Percentiles rank a stretch among this genome's conserved stretches.
Conservation (phyloP, 2,888 invertebrate species). For the Adineta ricciae region DNA sequence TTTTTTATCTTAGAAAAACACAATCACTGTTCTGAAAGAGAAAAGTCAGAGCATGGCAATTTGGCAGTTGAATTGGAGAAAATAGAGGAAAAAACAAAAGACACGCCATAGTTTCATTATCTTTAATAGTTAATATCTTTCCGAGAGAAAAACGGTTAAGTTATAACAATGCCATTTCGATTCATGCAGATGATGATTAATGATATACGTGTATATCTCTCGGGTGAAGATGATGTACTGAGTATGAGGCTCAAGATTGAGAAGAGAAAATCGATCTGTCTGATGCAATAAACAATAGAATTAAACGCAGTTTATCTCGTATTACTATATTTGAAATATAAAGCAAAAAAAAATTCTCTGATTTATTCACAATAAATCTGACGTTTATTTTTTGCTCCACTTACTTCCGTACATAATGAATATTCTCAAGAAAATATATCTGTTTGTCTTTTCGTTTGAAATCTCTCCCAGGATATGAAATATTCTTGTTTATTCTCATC, state of each 20-base stretch:
- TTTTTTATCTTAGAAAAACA: not conserved
- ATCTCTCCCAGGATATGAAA: slow-evolving; percentile 7
- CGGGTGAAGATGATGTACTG: too few relatives aligned
- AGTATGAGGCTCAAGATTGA: too few relatives aligned
- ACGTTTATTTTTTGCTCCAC: not conserved
- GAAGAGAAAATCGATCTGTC: too few relatives aligned
- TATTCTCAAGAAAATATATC: not conserved
- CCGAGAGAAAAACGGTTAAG: too few relatives aligned
- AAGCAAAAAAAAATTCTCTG: not conserved
- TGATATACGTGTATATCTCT: too few relatives aligned
- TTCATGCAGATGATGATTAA: too few relatives aligned
- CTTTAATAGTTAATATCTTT: too few relatives aligned
- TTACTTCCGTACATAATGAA: not conserved
- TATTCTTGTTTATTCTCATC: not conserved
- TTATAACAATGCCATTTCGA: too few relatives aligned
- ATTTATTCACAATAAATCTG: not conserved
- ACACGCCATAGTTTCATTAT: too few relatives aligned
- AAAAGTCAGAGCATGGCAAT: not conserved
- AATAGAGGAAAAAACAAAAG: not conserved
- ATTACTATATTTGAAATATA: not conserved
- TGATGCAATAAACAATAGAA: not conserved
- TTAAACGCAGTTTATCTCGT: not conserved
- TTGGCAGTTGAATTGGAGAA: not conserved
- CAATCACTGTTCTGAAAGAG: slow-evolving; percentile 9
- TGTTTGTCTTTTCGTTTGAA: slow-evolving; percentile 13